These are phyloP conservation scores for Bufo bufo DNA, from an alignment of 2,113 vertebrate genomes.

Conservation along the genomic window DNA sequence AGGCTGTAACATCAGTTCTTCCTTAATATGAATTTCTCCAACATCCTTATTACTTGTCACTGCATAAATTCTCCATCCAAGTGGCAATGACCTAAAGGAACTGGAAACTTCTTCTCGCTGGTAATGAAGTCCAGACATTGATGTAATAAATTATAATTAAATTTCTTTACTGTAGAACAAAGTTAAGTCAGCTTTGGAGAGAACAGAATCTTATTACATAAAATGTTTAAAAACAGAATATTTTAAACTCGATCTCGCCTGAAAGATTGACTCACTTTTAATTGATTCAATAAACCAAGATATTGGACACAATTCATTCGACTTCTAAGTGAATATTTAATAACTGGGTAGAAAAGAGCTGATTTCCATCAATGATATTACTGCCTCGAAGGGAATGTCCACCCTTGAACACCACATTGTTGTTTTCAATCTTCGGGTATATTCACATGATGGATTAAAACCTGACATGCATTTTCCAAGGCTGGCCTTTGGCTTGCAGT, in stretches of 20 bases:
- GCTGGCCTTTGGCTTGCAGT: too few species aligned
- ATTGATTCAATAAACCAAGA: conserved; percentile 9
- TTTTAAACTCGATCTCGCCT: not conserved
- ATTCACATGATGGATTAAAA: too few species aligned
- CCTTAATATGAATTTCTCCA: not conserved
- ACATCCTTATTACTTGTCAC: not conserved
- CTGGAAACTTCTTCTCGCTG: not conserved
- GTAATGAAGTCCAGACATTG: conserved; percentile 17
- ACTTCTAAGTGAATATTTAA: conserved; percentile 8
- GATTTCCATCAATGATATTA: not conserved
- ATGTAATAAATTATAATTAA: conserved; percentile 16
- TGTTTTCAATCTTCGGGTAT: too few species aligned
- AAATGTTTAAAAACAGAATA: conserved; percentile 21
- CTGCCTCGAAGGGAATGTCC: not conserved
- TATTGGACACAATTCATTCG: not conserved
- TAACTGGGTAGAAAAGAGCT: not conserved
- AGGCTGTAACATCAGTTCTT: not conserved
- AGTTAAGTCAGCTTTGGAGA: conserved; percentile 9
- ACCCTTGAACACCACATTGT: not conserved
- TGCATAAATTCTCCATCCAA: not conserved
- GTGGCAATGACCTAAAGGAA: not conserved
- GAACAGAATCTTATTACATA: conserved; percentile 6
- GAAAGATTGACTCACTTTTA: conserved; percentile 11
- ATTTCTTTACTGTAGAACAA: conserved; percentile 11
- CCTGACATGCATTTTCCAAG: too few species aligned